Evolutionary conservation across 2,888 invertebrate genomes (phyloP), one percentile per base, ranked within the genome.

Genomic region (Chloroclysta siterata): DNA sequence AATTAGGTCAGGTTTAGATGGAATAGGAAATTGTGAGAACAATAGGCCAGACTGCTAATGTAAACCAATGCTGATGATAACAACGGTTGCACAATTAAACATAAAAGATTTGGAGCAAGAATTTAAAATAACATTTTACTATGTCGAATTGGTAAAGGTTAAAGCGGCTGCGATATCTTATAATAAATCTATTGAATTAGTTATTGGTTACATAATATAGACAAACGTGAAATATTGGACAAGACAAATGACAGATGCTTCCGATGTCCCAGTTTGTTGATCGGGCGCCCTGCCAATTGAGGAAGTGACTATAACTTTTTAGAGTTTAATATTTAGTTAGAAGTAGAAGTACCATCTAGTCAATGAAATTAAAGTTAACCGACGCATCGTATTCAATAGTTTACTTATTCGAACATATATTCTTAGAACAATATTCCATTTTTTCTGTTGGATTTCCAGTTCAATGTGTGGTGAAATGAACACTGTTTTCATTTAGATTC

Each of bases 401-500:
- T 6, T 8, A 33, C 22, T 22, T 22, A 22, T 22, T 22, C 22
- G 3, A 22, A 22, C 22, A 22, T n/a, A n/a, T n/a, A n/a, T 22
- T 22, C 22, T 33, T 8, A 1, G 33, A 8, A 33, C 8, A 33
- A 33, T 36, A 10, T 47, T 39, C 14, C 13, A 13, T 39, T 11
- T 53, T 51, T 50, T 51, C 8, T 29, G 10, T 57, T 29, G 5
- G 3, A 15, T 46, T 60, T 46, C 50, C 2, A 42, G 42, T 60
- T 15, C 0, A 42, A 44, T 46, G 57, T 60, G 60, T 65, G 65
- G 72, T 63, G 72, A 81, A 84, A 79, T 75, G 75, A 78, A 73
- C 75, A 77, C 70, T 79, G 74, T 73, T 78, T 80, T 76, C 73
- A 67, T 83, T 80, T 72, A 72, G 74, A 78, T 83, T 78, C 75